phyloP scores from a whole-genome alignment of 2,113 vertebrate species.

The Garra rufa region DNA sequence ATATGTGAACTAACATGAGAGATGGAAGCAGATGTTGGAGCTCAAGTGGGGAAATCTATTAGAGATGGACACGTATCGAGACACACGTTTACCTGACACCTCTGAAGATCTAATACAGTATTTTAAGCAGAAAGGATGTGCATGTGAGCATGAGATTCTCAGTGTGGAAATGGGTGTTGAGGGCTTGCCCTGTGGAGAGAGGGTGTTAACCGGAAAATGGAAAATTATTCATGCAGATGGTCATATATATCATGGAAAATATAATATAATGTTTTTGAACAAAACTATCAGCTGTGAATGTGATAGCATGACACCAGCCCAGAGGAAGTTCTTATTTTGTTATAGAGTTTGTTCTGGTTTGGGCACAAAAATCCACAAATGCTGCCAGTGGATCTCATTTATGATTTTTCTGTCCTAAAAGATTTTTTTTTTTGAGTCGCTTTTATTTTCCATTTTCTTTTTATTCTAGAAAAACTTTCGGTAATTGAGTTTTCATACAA shows the following conservation, averaged over 20 bases:
- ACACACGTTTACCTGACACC: background rate
- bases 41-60: background rate
- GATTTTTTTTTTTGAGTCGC: background rate
- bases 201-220: slow-evolving; percentile 23
- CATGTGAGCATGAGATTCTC: background rate
- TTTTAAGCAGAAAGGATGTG: background rate
- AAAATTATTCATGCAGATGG: background rate
- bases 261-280: background rate
- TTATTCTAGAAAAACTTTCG: no score
- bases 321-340: background rate
- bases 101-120: background rate
- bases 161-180: background rate
- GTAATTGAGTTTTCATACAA: no score
- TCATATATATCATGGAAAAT: background rate
- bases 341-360: background rate
- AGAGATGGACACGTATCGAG: background rate
- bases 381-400: background rate
- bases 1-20: background rate
- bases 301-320: background rate
- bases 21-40: background rate
- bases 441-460: no score
- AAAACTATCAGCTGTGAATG: background rate
- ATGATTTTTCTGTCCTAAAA: background rate
- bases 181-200: background rate
- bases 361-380: no score